phyloP scores from a whole-genome alignment of 2,888 invertebrate species.

The Acleris literana region DNA sequence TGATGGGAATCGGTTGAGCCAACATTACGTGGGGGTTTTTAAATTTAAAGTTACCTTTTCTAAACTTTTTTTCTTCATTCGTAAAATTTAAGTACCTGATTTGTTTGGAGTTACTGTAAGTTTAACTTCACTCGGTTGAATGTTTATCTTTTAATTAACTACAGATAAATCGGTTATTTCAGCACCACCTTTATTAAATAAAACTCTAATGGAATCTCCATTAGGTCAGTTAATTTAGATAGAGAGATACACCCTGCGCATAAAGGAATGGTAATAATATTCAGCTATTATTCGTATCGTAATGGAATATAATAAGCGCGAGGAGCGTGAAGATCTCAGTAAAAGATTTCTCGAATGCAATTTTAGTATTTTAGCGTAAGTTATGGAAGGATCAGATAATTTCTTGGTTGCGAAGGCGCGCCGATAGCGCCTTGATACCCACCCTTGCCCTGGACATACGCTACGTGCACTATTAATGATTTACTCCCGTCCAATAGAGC shows the following conservation, averaged over 20 bases:
- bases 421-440: constrained; percentile 69
- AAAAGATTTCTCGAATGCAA: constrained; percentile 78
- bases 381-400: constrained; percentile 80
- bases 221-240: constrained; percentile 62
- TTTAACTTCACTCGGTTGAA: too few species aligned
- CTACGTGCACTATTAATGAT: constrained; percentile 14
- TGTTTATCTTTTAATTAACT: constrained; percentile 16
- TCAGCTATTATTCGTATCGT: constrained; percentile 75
- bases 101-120: too few species aligned
- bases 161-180: constrained; percentile 28
- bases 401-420: constrained; percentile 67
- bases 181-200: constrained; percentile 44
- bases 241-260: constrained; percentile 51
- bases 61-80: too few species aligned
- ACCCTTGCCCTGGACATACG: constrained; percentile 50
- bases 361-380: constrained; percentile 80
- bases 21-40: too few species aligned
- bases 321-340: constrained; percentile 79
- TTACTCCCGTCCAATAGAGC: neutral
- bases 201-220: constrained; percentile 47
- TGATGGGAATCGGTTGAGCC: too few species aligned
- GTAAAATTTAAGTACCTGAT: too few species aligned
- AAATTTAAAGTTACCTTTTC: too few species aligned
- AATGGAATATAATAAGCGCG: constrained; percentile 79
- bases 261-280: constrained; percentile 67